Evolutionary conservation across 1,140 invertebrate genomes (phyloP).

Genomic region (Lepidurus couesii): DNA sequence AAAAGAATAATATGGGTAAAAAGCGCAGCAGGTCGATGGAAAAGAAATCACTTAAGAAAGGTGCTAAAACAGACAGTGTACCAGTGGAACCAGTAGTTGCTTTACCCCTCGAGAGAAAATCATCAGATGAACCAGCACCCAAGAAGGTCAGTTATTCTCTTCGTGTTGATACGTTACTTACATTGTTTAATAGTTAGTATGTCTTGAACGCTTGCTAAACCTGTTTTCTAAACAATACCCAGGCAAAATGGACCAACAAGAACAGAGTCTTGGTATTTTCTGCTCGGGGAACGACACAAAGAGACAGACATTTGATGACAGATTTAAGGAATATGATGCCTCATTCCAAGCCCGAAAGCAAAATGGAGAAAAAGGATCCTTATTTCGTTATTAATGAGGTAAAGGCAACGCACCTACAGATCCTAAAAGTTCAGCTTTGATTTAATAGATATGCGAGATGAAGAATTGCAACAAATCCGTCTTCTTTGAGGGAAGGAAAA

Average conservation of each 20-base stretch:
- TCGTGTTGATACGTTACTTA: not conserved
- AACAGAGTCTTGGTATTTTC: conserved; percentile 87
- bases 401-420: conserved; percentile 29
- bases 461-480: conserved; percentile 96
- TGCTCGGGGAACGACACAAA: conserved; percentile 80
- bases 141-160: conserved; percentile 30
- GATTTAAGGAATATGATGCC: conserved; percentile 89
- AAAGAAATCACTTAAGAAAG: not conserved
- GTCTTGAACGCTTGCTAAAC: not conserved
- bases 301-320: conserved; percentile 91
- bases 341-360: conserved; percentile 84
- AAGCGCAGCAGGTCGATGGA: not conserved
- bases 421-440: not conserved
- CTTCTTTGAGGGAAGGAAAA: conserved; percentile 86
- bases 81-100: conserved; percentile 2
- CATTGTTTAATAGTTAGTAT: conserved; percentile 23
- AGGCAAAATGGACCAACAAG: conserved; percentile 75
- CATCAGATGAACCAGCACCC: conserved; percentile 26
- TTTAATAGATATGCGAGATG: conserved; percentile 74
- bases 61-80: not conserved
- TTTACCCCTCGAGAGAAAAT: conserved; percentile 27
- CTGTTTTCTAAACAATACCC: conserved; percentile 16
- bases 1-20: not conserved
- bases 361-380: conserved; percentile 58
- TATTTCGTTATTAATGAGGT: conserved; percentile 59